Conservation (phyloP, 2,113 vertebrate species). For the Salvelinus alpinus region DNA sequence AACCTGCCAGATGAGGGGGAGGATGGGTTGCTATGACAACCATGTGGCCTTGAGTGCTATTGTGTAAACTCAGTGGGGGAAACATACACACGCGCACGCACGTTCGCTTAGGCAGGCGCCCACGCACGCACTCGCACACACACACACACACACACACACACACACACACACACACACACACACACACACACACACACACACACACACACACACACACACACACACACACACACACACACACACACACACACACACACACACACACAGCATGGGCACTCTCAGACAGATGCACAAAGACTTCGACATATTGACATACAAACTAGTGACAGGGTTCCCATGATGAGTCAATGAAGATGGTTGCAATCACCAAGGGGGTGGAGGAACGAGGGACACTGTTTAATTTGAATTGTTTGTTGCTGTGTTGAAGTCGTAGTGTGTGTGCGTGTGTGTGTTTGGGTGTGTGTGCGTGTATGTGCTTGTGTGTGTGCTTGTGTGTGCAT, state of each 20-base stretch:
- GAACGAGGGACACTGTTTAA: background rate
- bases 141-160: background rate
- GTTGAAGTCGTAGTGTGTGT: background rate
- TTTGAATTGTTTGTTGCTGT: background rate
- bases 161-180: background rate
- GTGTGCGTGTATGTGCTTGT: background rate
- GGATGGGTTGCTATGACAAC: too few relatives aligned
- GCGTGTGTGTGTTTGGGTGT: background rate
- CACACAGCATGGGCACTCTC: background rate
- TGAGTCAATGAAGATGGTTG: conserved; percentile 14
- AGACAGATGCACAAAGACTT: background rate
- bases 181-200: background rate
- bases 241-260: background rate
- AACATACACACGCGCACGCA: background rate
- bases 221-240: conserved; percentile 7
- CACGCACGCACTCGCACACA: background rate
- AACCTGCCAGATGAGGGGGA: too few relatives aligned
- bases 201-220: background rate
- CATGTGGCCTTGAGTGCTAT: too few relatives aligned
- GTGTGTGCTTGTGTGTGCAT: conserved; percentile 8
- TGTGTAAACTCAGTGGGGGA: background rate
- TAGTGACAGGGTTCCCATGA: conserved; percentile 11
- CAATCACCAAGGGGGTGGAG: background rate
- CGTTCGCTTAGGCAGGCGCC: too few relatives aligned
- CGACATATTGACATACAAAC: background rate